Evolutionary conservation across 2,113 vertebrate genomes (phyloP).

Genomic region (Hippolais icterina): DNA sequence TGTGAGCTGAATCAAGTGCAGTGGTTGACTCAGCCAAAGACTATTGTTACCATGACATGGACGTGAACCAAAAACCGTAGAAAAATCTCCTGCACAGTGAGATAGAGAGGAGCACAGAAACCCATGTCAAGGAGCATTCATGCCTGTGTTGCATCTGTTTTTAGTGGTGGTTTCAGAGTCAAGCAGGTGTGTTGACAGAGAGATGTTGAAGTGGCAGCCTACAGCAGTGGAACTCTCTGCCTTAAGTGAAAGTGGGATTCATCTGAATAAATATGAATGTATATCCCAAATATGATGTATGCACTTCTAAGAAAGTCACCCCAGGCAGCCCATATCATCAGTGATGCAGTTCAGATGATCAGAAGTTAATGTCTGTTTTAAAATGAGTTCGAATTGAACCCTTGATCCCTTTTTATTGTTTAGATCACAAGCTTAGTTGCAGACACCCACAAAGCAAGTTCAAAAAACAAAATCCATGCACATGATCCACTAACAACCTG

Average conservation of each 20-base stretch:
- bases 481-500: rapidly evolving
- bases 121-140: not conserved
- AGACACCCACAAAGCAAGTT: not conserved
- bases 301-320: not conserved
- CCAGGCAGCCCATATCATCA: not conserved
- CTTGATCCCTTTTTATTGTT: not conserved
- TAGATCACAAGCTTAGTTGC: not conserved
- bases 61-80: not conserved
- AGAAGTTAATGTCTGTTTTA: not conserved
- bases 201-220: not conserved
- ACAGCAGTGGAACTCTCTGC: not conserved
- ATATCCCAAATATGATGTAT: not conserved
- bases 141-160: not conserved
- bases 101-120: not conserved
- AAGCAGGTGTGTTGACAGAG: not conserved
- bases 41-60: not conserved
- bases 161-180: not conserved
- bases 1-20: not conserved
- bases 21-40: not conserved
- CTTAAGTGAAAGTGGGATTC: not conserved
- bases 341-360: not conserved
- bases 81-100: rapidly evolving
- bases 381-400: not conserved
- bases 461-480: not conserved
- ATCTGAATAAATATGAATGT: not conserved